Evolutionary conservation across 2,888 invertebrate genomes (phyloP).

Genomic region (Acheta domesticus): DNA sequence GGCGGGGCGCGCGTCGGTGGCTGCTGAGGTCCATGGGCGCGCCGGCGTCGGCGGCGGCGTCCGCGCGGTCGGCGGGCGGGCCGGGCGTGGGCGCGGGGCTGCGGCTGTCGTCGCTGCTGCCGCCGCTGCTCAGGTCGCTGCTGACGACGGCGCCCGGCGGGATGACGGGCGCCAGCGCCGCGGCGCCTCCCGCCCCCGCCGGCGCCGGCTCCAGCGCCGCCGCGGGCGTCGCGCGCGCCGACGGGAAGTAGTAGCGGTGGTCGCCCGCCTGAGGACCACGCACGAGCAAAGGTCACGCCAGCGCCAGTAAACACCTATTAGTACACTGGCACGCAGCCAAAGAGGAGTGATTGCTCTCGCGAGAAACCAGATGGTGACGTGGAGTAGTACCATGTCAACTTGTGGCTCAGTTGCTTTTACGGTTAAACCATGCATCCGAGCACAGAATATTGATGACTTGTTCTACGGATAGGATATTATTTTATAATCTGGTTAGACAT

Average conservation of each 20-base stretch:
- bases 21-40: neutral
- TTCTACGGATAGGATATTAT: too few relatives aligned
- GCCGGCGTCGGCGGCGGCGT: neutral
- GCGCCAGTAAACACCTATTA: constrained; percentile 23
- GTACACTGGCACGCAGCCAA: too few relatives aligned
- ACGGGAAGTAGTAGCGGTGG: constrained; percentile 21
- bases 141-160: neutral
- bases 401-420: too few relatives aligned
- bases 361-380: too few relatives aligned
- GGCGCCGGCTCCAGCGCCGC: constrained; percentile 21
- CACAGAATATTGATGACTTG: too few relatives aligned
- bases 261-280: neutral
- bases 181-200: constrained; percentile 25
- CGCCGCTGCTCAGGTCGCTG: constrained; percentile 18
- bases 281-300: neutral
- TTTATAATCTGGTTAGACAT: too few relatives aligned
- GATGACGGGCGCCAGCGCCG: neutral
- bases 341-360: too few relatives aligned
- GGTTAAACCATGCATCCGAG: too few relatives aligned
- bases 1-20: neutral
- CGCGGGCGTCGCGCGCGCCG: constrained; percentile 5
- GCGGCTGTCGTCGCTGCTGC: constrained; percentile 9
- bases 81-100: neutral
- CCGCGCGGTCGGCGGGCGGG: neutral
- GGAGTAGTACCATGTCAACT: too few relatives aligned